Conservation (phyloP, 2,113 vertebrate genomes). For the Tauraco erythrolophus region DNA sequence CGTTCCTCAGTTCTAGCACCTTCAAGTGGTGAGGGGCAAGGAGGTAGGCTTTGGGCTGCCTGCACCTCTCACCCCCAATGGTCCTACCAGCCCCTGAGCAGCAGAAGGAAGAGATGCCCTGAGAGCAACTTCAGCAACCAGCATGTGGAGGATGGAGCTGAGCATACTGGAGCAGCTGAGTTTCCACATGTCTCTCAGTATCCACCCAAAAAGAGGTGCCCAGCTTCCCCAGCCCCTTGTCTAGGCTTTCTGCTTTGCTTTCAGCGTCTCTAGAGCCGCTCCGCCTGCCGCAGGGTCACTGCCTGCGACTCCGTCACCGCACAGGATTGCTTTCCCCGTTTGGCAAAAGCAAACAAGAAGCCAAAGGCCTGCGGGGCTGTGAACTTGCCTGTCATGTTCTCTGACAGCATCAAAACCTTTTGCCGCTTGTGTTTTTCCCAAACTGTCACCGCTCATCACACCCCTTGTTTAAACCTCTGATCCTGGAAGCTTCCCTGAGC, state of each 20-base stretch:
- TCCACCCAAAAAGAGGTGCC: not conserved
- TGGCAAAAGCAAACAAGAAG: constrained; percentile 39
- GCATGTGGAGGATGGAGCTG: not conserved
- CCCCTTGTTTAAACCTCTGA: not conserved
- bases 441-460: constrained; percentile 21
- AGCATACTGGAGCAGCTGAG: not conserved
- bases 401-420: constrained; percentile 58
- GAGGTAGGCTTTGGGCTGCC: not conserved
- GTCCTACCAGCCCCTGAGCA: not conserved
- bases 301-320: not conserved
- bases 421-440: constrained; percentile 41
- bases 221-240: not conserved
- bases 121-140: not conserved
- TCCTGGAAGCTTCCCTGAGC: constrained; percentile 30
- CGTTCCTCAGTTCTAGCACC: not conserved
- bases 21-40: not conserved
- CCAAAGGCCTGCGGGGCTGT: constrained; percentile 24
- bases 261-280: not conserved
- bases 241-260: not conserved
- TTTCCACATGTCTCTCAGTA: not conserved
- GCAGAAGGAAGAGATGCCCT: not conserved
- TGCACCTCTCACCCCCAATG: not conserved
- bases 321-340: not conserved
- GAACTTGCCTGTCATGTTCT: constrained; percentile 63
- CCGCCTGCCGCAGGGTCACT: not conserved